Conservation (phyloP, 1,140 invertebrate species). For the Drosophila funebris region DNA sequence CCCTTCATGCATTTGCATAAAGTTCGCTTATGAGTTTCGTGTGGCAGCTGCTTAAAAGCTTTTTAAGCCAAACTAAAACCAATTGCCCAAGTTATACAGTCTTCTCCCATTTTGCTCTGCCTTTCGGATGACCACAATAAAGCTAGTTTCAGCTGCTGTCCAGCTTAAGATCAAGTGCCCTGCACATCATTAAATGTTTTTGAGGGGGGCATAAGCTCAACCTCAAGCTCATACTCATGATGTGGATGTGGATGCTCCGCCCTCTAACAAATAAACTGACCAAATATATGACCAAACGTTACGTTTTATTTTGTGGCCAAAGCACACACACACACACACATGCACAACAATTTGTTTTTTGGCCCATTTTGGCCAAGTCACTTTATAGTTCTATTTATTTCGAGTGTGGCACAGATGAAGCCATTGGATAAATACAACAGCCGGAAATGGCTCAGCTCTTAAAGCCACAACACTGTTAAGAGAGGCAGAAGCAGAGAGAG, state of each 20-base stretch:
- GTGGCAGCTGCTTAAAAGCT: conserved; percentile 74
- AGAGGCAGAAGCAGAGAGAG: not conserved
- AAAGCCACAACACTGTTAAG: not conserved
- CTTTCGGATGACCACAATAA: conserved; percentile 14
- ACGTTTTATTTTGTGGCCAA: conserved; percentile 45
- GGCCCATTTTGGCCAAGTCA: conserved; percentile 29
- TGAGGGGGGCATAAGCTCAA: too few relatives aligned
- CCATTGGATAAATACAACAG: conserved; percentile 6
- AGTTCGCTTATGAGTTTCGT: conserved; percentile 72
- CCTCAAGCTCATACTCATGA: not conserved
- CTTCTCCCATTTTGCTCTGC: too few relatives aligned
- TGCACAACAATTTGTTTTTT: conserved; percentile 34
- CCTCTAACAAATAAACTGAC: conserved; percentile 22
- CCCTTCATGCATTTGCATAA: conserved; percentile 66
- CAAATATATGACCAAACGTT: conserved; percentile 36
- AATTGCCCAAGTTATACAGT: conserved; percentile 14
- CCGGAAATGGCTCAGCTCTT: conserved; percentile 4
- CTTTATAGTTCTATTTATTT: conserved; percentile 53
- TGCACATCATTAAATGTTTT: conserved; percentile 40
- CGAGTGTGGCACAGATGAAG: conserved; percentile 6
- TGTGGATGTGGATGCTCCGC: not conserved
- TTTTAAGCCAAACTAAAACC: conserved; percentile 51
- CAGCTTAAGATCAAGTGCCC: conserved; percentile 7
- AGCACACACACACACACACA: not conserved
- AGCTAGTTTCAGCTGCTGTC: conserved; percentile 5